Evolutionary conservation across 37 sponge, comb jelly and placozoan genomes (phyloP), one percentile per base, ranked within the genome.

Genomic region (Corticium candelabrum): DNA sequence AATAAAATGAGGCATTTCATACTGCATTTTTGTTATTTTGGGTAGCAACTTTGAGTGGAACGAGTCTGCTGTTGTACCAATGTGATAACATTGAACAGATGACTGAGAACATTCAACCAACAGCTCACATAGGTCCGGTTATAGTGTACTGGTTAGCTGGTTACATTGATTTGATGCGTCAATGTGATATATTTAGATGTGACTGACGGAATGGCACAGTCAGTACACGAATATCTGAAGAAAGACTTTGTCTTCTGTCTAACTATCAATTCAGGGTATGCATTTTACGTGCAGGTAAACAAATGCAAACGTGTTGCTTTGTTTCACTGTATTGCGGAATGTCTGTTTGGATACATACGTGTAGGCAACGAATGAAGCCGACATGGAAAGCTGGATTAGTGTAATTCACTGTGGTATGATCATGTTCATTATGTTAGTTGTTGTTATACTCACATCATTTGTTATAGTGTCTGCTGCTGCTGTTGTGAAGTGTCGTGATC

Each of bases 211-310:
- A 27, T 88, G 35, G 89, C 80, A 2, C 82, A 85, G 40, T 68
- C 89, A 30, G 15, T 50, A 27, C 62, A 50, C 21, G 89, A 88
- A 41, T 84, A 88, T 57, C 50, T 88, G 68, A 88, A 85, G 73
- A 81, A 85, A 76, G 89, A 88, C 37, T 39, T 82, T 57, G 29
- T 88, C 1, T 85, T 88, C 76, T 88, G 85, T 68, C 79, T 88
- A 68, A 88, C 82, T 62, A 85, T 84, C 35, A 68, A 67, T 68
- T 68, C 34, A 73, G 89, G 89, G 0, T 74, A 85, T 31, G 79
- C 85, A 29, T 88, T 81, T 68, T 88, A 88, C 72, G 39, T 88
- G 71, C 89, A 88, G 83, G 87, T 87, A 39, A n/a, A 75, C 33
- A 2, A 40, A 75, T 27, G 29, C 31, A 15, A 70, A 27, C 31